These are phyloP conservation scores for Drosophila nigrodunni DNA, from an alignment of 1,140 invertebrate genomes.

Conservation along the genomic window DNA sequence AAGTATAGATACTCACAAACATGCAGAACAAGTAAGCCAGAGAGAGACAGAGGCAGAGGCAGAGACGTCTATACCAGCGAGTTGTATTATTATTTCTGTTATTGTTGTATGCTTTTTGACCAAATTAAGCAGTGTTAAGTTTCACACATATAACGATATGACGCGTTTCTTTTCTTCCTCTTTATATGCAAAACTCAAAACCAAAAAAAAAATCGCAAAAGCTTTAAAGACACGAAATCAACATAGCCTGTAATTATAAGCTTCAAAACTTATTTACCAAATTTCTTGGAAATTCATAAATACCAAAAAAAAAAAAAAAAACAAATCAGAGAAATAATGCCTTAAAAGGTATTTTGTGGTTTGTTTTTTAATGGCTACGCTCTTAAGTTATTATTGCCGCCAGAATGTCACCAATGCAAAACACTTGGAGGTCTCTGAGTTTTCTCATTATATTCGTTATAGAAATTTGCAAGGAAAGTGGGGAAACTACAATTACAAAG, in stretches of 20 bases:
- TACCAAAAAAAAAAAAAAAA: not conserved
- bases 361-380: slow-evolving; percentile 39
- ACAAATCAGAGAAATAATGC: slow-evolving; percentile 20
- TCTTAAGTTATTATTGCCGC: slow-evolving; percentile 23
- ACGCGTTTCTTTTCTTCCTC: slow-evolving; percentile 22
- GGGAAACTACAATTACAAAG: not conserved
- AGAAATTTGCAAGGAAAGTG: not conserved
- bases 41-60: not conserved
- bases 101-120: slow-evolving; percentile 58
- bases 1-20: slow-evolving; percentile 11
- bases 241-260: slow-evolving; percentile 67
- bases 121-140: slow-evolving; percentile 80
- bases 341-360: slow-evolving; percentile 65
- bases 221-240: slow-evolving; percentile 31
- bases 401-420: slow-evolving; percentile 39
- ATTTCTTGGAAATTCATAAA: slow-evolving; percentile 65
- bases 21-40: not conserved
- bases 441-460: slow-evolving; percentile 1
- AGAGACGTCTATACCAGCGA: slow-evolving; percentile 11
- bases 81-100: slow-evolving; percentile 19
- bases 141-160: slow-evolving; percentile 68
- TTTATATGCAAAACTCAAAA: slow-evolving; percentile 37
- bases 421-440: not conserved
- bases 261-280: slow-evolving; percentile 51
- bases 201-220: slow-evolving; percentile 8